Evolutionary conservation across 2,113 vertebrate genomes (phyloP), one percentile per base, ranked within the genome.

Genomic region (Dipodomys stephensi): DNA sequence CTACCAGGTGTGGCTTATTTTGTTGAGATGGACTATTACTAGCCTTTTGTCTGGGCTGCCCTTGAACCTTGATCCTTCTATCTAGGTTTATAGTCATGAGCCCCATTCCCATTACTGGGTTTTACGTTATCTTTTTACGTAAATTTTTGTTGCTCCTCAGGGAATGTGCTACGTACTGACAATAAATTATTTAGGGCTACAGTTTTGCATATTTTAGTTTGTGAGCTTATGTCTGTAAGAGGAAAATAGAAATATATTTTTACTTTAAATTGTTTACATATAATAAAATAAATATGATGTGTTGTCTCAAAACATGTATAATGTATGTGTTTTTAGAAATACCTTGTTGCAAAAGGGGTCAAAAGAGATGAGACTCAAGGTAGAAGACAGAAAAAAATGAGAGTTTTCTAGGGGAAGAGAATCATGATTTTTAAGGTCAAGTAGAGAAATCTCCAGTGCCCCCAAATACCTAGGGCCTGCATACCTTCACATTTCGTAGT

Each of bases 111-210:
- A n/a, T n/a, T n/a, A n/a, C n/a, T n/a, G n/a, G n/a, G n/a, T 57
- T 57, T 57, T 57, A 57, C 15, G 15, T 57, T 13, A 57, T 57
- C 12, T 57, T 88, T 94, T 32, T 68, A 57, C 35, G 91, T 91
- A 94, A 91, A 39, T 7, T 83, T 49, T 73, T 28, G 94, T 83
- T 95, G 22, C 23, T 18, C 46, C 53, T 92, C 27, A 3, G 53
- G 23, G 64, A 88, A 76, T 92, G 2, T 72, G 23, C 16, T 94
- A 15, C 23, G 92, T 44, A 90, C 64, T 86, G 53, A 57, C 53
- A 16, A 13, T 57, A 57, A 93, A 96, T 95, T 95, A 94, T 91
- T 84, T 27, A 73, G n/a, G 74, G 32, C 71, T 93, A 92, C 97
- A 87, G 46, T 94, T 72, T 93, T 72, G 84, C 0, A 6, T 53